Evolutionary conservation across 1,140 invertebrate genomes (phyloP).

Genomic region (Orchesella cincta): DNA sequence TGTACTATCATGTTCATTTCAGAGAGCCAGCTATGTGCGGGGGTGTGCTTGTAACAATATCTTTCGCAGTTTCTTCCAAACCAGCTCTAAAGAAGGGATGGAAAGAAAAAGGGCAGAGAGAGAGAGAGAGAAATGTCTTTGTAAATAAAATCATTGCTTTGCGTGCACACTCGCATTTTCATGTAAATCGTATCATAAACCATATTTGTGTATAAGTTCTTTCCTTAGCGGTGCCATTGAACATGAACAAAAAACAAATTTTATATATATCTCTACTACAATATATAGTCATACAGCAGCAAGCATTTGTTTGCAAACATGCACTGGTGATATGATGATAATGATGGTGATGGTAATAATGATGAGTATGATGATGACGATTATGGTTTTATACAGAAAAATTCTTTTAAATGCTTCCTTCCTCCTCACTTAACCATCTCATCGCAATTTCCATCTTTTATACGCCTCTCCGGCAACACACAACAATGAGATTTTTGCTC

Average conservation of each 20-base stretch:
- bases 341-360: not conserved
- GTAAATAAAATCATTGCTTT: constrained; percentile 4
- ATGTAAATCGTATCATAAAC: not conserved
- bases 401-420: not conserved
- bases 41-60: constrained; percentile 21
- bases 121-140: constrained; percentile 6
- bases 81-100: not conserved
- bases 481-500: too few species aligned
- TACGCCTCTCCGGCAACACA: too few species aligned
- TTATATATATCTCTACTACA: not conserved
- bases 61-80: not conserved
- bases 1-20: not conserved
- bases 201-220: not conserved
- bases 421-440: too few species aligned
- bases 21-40: not conserved
- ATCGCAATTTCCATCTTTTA: too few species aligned
- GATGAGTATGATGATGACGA: not conserved
- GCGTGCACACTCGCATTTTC: not conserved
- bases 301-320: not conserved
- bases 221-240: not conserved
- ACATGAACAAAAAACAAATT: not conserved
- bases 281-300: not conserved
- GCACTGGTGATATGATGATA: not conserved
- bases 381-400: not conserved
- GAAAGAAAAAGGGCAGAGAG: too few species aligned